Conservation (phyloP, 53 echinoderm and acorn worm genomes). For the Paracentrotus lividus region DNA sequence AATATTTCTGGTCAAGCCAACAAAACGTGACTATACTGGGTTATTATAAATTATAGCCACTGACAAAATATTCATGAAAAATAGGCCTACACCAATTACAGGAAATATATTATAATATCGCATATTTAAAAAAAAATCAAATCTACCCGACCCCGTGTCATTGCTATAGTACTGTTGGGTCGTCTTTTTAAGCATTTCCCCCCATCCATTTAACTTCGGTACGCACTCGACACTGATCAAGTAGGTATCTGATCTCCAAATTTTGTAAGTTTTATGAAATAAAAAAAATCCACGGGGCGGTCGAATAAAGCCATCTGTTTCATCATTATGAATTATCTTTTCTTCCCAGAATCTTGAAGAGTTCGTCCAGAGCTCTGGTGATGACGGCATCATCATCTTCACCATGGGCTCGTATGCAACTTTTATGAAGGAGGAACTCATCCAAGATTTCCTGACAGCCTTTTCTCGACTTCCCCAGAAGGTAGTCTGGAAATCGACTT, state of each 20-base stretch:
- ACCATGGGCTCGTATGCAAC: conserved; percentile 49
- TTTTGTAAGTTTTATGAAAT: no score
- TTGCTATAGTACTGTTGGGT: no score
- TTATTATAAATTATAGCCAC: no score
- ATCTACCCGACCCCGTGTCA: no score
- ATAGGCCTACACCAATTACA: no score
- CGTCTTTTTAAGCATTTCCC: no score
- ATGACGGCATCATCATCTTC: conserved; percentile 38
- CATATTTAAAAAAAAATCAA: background rate
- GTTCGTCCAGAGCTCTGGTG: conserved; percentile 50
- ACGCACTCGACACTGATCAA: no score
- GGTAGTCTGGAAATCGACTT: conserved; percentile 22
- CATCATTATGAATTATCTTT: background rate
- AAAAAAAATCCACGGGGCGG: background rate
- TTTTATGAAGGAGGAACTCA: conserved; percentile 41
- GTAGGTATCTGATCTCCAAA: no score
- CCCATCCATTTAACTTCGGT: no score
- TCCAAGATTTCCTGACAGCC: background rate
- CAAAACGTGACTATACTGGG: no score
- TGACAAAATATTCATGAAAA: no score
- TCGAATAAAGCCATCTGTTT: background rate
- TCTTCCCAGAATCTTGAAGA: conserved; percentile 39
- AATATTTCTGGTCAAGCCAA: background rate
- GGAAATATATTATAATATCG: no score
- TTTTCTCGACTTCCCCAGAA: conserved; percentile 45